phyloP scores from a whole-genome alignment of 92 coral and sea anemone genomes.

The Siderastrea radians region DNA sequence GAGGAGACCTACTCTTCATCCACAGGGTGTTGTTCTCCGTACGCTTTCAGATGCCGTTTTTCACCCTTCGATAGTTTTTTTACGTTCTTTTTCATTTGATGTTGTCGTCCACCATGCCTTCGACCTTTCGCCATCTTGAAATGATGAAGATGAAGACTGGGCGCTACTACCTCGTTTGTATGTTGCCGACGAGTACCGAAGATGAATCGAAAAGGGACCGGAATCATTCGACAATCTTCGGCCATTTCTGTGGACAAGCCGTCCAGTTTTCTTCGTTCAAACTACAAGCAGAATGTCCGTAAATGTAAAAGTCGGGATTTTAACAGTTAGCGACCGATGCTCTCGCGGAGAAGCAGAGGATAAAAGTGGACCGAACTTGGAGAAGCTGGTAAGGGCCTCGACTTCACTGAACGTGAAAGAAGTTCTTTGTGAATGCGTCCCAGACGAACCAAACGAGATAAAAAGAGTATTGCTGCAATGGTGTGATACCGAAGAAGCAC shows the following conservation, averaged over 20 bases:
- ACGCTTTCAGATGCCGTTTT: slow-evolving; percentile 78
- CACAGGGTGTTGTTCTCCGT: slow-evolving; percentile 81
- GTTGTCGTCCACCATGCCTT: slow-evolving; percentile 7
- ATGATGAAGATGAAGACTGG: slow-evolving; percentile 4
- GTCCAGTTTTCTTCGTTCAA: no score
- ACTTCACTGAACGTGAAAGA: slow-evolving; percentile 71
- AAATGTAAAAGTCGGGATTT: slow-evolving; percentile 50
- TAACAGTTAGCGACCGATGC: slow-evolving; percentile 95
- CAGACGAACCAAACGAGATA: slow-evolving; percentile 79
- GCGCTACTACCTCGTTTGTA: not conserved
- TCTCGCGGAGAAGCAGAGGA: slow-evolving; percentile 88
- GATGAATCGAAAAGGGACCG: not conserved
- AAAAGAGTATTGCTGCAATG: slow-evolving; percentile 83
- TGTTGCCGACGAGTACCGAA: not conserved
- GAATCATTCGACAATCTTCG: not conserved
- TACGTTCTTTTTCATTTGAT: slow-evolving; percentile 26
- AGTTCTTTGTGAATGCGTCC: slow-evolving; percentile 80
- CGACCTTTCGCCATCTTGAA: slow-evolving; percentile 89
- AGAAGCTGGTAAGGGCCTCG: slow-evolving; percentile 58
- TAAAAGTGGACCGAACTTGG: slow-evolving; percentile 96
- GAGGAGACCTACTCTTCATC: slow-evolving; percentile 65
- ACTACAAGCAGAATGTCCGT: slow-evolving; percentile 17
- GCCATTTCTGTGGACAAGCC: no score
- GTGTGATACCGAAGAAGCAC: slow-evolving; percentile 84
- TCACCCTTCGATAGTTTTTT: slow-evolving; percentile 79